Evolutionary conservation across 2,113 vertebrate genomes (phyloP).

Genomic region (Benitochromis conjunctus): DNA sequence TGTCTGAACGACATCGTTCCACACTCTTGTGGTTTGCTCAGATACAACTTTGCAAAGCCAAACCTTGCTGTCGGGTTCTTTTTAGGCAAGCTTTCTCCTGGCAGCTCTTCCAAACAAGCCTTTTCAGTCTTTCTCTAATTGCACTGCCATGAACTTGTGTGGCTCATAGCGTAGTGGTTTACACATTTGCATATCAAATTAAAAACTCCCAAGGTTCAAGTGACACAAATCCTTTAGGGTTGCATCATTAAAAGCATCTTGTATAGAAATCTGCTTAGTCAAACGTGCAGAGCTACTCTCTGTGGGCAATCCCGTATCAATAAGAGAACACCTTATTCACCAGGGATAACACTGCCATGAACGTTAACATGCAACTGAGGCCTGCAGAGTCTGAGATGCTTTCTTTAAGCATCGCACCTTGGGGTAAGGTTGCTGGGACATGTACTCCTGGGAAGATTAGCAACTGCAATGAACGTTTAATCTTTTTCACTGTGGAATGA

Average conservation of each 20-base stretch:
- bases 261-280: neutral
- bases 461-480: neutral
- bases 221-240: neutral
- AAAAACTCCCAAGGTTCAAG: neutral
- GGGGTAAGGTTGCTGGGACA: neutral
- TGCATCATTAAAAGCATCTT: neutral
- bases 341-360: neutral
- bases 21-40: neutral
- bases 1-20: neutral
- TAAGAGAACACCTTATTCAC: neutral
- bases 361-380: neutral
- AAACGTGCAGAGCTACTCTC: neutral
- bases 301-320: neutral
- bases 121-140: neutral
- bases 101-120: neutral
- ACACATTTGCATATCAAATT: neutral
- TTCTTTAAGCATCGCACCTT: neutral
- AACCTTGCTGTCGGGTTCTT: neutral
- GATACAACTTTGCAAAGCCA: neutral
- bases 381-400: neutral
- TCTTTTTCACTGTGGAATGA: fast-evolving
- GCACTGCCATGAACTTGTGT: neutral
- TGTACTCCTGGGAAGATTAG: neutral
- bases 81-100: neutral
- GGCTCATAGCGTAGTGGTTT: neutral